Evolutionary conservation across 1,140 invertebrate genomes (phyloP).

Genomic region (Halesus radiatus): DNA sequence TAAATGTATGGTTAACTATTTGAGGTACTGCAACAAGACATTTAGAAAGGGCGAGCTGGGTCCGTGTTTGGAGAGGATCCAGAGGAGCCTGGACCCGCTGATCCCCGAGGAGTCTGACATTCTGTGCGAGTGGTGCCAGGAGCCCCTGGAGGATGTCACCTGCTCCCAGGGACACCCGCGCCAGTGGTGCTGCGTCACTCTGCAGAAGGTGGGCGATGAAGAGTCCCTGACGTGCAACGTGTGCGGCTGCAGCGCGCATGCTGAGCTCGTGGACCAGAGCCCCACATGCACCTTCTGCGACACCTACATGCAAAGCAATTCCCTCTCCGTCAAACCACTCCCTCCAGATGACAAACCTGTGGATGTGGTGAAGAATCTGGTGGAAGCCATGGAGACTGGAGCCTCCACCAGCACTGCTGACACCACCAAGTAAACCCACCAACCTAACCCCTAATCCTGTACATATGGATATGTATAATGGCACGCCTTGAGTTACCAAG

Average conservation of each 20-base stretch:
- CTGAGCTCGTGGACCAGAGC: background rate
- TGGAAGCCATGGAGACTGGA: background rate
- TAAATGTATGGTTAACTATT: background rate
- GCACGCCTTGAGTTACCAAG: background rate
- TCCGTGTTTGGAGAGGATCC: background rate
- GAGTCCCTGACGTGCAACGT: conserved; percentile 2
- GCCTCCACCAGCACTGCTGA: background rate
- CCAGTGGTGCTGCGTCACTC: conserved; percentile 36
- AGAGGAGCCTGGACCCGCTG: conserved; percentile 1
- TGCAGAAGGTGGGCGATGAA: background rate
- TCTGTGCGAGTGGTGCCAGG: conserved; percentile 38
- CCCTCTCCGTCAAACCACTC: background rate
- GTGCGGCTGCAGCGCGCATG: background rate
- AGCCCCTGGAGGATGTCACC: background rate
- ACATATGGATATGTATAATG: background rate
- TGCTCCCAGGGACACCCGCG: conserved; percentile 26
- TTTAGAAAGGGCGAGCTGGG: background rate
- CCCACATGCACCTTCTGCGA: conserved; percentile 40
- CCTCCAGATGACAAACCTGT: too few species aligned
- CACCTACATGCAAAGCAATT: background rate
- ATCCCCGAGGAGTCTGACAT: background rate
- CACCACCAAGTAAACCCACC: background rate
- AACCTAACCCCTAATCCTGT: background rate
- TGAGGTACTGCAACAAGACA: background rate
- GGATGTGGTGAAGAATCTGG: background rate